A percentile compares a stretch with the other conserved stretches of the same genome.
phyloP scores from a whole-genome alignment of 2,888 invertebrate genomes.

The Scaptomyza caliginosa region DNA sequence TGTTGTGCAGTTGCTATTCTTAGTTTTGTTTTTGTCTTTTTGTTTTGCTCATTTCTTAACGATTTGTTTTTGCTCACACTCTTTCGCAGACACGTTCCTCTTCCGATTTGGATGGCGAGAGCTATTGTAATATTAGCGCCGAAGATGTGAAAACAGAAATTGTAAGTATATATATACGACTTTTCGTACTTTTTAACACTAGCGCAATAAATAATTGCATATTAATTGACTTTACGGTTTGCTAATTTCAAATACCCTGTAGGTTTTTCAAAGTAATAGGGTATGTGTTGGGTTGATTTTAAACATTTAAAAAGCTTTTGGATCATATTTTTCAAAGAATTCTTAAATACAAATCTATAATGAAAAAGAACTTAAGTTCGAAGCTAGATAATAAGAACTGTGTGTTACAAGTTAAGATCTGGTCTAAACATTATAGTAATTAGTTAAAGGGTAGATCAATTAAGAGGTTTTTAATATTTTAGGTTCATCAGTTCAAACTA shows the following conservation, averaged over 20 bases:
- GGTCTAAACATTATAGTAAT: too few relatives aligned
- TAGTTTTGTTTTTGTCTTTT: slow-evolving; percentile 10
- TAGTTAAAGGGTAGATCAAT: too few relatives aligned
- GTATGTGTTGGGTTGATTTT: too few relatives aligned
- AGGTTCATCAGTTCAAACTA: too few relatives aligned
- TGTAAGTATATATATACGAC: slow-evolving; percentile 69
- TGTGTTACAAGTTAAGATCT: too few relatives aligned
- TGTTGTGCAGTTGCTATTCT: slow-evolving; percentile 35
- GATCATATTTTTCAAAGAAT: too few relatives aligned
- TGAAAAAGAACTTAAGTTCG: too few relatives aligned
- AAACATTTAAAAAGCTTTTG: too few relatives aligned
- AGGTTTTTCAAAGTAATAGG: not conserved
- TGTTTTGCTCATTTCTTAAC: slow-evolving; percentile 36
- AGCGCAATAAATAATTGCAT: slow-evolving; percentile 35
- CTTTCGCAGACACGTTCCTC: slow-evolving; percentile 76
- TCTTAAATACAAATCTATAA: too few relatives aligned
- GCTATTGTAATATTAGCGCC: slow-evolving; percentile 81
- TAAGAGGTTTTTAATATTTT: too few relatives aligned
- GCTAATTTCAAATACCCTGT: not conserved
- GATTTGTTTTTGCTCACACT: slow-evolving; percentile 41
- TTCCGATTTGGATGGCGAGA: slow-evolving; percentile 76
- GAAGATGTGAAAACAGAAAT: slow-evolving; percentile 84
- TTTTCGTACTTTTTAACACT: slow-evolving; percentile 26
- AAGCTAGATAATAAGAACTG: too few relatives aligned
- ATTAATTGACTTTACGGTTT: slow-evolving; percentile 35